phyloP scores from a whole-genome alignment of 2,113 vertebrate genomes.

The Leptocoma aspasia region DNA sequence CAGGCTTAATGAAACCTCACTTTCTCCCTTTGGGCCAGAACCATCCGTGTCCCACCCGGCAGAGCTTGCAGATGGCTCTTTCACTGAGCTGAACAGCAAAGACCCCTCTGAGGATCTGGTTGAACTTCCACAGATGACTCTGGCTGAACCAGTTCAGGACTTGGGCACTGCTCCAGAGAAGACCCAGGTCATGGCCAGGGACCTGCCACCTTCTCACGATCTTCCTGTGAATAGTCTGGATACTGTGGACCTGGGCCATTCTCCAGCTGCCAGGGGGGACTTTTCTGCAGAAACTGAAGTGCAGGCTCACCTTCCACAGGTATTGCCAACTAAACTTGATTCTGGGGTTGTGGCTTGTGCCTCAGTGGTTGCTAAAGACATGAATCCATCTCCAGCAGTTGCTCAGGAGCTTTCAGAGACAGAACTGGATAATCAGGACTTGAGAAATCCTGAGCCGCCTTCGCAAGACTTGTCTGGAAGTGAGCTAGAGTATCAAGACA shows the following conservation, averaged over 20 bases:
- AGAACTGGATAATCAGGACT: neutral
- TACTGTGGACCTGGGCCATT: neutral
- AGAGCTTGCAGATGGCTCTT: neutral
- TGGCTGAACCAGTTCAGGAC: neutral
- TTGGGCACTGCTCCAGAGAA: neutral
- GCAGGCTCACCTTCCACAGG: neutral
- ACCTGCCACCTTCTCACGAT: neutral
- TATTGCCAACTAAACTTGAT: rapidly evolving
- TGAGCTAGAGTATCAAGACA: neutral
- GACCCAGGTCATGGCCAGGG: neutral
- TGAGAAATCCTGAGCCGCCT: neutral
- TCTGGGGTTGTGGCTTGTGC: neutral
- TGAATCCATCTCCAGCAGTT: neutral
- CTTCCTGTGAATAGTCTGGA: neutral
- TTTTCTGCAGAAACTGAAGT: neutral
- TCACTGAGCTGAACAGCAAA: neutral
- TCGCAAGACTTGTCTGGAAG: neutral
- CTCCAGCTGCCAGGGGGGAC: neutral
- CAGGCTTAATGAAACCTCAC: neutral
- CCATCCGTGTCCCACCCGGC: neutral
- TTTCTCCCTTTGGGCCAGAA: neutral
- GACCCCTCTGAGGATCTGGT: neutral
- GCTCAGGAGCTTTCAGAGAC: neutral
- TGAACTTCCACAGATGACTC: neutral
- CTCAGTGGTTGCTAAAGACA: neutral